Base-by-base conservation (phyloP, 2,113 vertebrate species). In the Origma solitaria region DNA sequence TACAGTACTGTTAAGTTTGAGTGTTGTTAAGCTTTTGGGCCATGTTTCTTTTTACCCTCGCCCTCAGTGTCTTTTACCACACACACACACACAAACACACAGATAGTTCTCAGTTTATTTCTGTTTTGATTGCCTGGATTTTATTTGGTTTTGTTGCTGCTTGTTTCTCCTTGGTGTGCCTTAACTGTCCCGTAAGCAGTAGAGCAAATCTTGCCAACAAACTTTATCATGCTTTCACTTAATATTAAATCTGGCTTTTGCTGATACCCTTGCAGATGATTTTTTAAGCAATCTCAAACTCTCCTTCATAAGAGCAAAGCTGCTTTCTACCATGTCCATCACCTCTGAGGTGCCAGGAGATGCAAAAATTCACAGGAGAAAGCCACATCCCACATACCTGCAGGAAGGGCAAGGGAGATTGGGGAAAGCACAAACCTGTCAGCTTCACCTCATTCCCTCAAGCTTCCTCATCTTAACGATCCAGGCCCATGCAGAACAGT, bases 131-230 rank as follows among this genome's bases (percentile, higher is more conserved):
- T n/a, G 18, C 31, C 30, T n/a, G 31, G 47, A 22, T 78, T 62
- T 51, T n/a, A n/a, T n/a, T 42, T 51, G 4, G 5, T 42, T 51
- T 42, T 42, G 37, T 18, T 42, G 19, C 10, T 22, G 23, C 58
- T 78, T 51, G 35, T 16, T 78, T 62, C 33, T 6, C 58, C 75
- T 62, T 50, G 7, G 47, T 49, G 17, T 9, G 11, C 35, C 23
- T 16, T 28, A n/a, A 8, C 11, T 62, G 35, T 50, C 45, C 45
- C 28, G 11, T 27, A 51, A n/a, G 58, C 9, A n/a, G 24, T 28
- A 35, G 24, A 53, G 13, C 35, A 8, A 64, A 35, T 35, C 14
- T 44, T 44, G 38, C 15, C 10, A 4, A 30, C 0, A 0, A 30
- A 79, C 23, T 42, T 49, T 14, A 10, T 21, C 3, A 3, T 51